Evolutionary conservation across 2,888 invertebrate genomes (phyloP), one percentile per base, ranked within the genome.

Genomic region (Brachylomia viminalis): DNA sequence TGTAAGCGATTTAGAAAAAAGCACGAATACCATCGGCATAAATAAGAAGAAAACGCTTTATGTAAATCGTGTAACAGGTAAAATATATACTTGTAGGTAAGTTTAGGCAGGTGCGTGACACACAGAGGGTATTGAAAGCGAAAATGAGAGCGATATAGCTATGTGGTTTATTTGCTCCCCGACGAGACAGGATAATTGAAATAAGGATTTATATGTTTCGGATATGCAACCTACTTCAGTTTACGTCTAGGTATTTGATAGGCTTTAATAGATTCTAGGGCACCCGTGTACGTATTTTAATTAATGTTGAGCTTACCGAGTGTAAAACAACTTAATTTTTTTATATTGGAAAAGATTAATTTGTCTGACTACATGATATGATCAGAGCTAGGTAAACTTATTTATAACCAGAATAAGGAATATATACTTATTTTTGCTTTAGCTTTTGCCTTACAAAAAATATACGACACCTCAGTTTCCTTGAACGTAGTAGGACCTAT

Each of bases 111-210:
- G 86, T 87, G 82, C 84, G 88, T 89, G 88, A 87, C 87, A 86
- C 83, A 88, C 83, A 88, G 89, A 89, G 87, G 87, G 90, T 91
- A 93, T 91, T 91, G 93, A 93, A 92, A 93, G 93, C 93, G 93
- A 93, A 94, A 92, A 93, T 92, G 92, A 92, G 91, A 91, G 90
- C 92, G 91, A 92, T 92, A 92, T 93, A 85, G 77, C 77, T 74
- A 90, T 93, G 94, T 91, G 94, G 93, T 94, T 93, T 95, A 94
- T 94, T 95, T 94, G 92, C 92, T 92, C 89, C 91, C 91, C 68
- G 91, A 85, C 91, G 93, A 93, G 94, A 94, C 93, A 92, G 91
- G 92, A 94, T 95, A 95, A 95, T 95, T 95, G 94, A 95, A 95
- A 93, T 92, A 93, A 93, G 94, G 94, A 95, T 95, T 95, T 94